These are phyloP conservation scores for Ceriagrion tenellum DNA, from an alignment of 2,888 invertebrate species.

Conservation along the genomic window DNA sequence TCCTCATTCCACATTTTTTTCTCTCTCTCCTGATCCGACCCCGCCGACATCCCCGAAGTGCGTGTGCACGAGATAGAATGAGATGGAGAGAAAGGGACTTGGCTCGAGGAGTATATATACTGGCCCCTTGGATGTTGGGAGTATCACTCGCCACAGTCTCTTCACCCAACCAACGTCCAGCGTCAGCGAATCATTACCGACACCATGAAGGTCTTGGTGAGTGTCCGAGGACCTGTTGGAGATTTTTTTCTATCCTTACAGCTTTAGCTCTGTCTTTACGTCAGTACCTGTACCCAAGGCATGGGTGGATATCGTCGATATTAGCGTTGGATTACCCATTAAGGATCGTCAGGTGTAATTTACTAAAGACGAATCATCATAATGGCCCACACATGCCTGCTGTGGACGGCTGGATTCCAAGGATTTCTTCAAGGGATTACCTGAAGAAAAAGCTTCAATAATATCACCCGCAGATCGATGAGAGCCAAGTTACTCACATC, in stretches of 20 bases:
- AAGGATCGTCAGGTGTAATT: too few relatives aligned
- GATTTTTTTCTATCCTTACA: not conserved
- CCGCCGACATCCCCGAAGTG: conserved; percentile 34
- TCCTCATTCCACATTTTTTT: not conserved
- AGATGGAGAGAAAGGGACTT: conserved; percentile 41
- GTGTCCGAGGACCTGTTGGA: not conserved
- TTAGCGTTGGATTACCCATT: not conserved
- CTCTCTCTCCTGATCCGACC: not conserved
- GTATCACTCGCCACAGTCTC: conserved; percentile 52
- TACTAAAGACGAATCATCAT: too few relatives aligned
- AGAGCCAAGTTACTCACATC: not conserved
- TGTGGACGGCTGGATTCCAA: not conserved
- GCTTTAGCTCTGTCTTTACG: not conserved
- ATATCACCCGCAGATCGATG: not conserved
- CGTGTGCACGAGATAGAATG: too few relatives aligned
- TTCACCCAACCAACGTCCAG: conserved; percentile 3
- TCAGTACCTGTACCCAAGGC: not conserved
- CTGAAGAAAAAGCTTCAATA: not conserved
- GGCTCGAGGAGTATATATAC: conserved; percentile 25
- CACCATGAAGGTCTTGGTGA: conserved; percentile 66
- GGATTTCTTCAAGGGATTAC: not conserved
- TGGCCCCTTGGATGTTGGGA: conserved; percentile 28
- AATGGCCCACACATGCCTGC: too few relatives aligned
- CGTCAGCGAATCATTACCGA: conserved; percentile 8
- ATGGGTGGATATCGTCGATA: not conserved